Percentiles rank a stretch among this genome's conserved stretches.
Conservation (phyloP, 2,113 vertebrate genomes). For the Aix galericulata region DNA sequence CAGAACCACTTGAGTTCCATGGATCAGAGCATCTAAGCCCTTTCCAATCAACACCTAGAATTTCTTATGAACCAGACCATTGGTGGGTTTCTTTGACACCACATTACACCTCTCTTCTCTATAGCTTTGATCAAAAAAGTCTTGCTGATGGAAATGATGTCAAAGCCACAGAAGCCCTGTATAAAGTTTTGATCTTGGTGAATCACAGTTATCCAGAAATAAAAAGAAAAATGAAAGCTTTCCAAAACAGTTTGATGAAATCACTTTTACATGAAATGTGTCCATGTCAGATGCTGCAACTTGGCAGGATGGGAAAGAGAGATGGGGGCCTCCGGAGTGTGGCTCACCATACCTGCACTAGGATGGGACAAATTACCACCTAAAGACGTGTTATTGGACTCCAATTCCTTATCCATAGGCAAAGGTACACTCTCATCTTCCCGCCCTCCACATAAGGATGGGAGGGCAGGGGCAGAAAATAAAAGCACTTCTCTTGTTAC, state of each 20-base stretch:
- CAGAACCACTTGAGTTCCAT: not conserved
- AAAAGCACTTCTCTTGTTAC: not conserved
- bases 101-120: not conserved
- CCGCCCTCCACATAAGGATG: not conserved
- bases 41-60: not conserved
- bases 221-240: not conserved
- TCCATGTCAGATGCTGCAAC: not conserved
- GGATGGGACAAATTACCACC: not conserved
- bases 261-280: not conserved
- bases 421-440: not conserved
- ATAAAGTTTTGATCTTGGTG: not conserved
- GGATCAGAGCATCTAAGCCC: not conserved
- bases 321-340: not conserved
- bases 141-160: not conserved
- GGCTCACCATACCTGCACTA: not conserved
- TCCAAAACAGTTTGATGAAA: not conserved
- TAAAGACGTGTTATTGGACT: not conserved
- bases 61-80: not conserved
- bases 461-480: not conserved
- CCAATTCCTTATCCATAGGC: not conserved
- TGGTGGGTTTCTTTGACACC: not conserved
- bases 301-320: not conserved
- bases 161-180: not conserved
- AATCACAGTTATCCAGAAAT: not conserved
- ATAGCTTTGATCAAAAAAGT: not conserved